A percentile compares a stretch with the other conserved stretches of the same genome.
phyloP scores from a whole-genome alignment of 2,113 vertebrate species.

The Cnemophilus loriae region DNA sequence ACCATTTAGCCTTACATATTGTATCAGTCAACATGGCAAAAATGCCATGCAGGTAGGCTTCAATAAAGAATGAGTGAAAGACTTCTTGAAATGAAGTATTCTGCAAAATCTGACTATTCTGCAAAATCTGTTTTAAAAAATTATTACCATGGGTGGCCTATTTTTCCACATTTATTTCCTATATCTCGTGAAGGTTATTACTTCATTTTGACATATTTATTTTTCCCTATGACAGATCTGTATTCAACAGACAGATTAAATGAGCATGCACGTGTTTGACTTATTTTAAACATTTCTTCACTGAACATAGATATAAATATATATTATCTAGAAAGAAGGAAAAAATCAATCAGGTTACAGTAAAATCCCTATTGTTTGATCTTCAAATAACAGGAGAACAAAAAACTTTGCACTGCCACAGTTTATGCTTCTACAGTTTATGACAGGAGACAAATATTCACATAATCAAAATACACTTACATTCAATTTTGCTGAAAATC shows the following conservation, averaged over 20 bases:
- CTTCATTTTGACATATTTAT: not conserved
- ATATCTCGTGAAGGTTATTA: not conserved
- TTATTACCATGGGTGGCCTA: not conserved
- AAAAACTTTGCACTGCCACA: not conserved
- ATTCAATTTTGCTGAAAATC: not conserved
- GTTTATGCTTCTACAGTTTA: not conserved
- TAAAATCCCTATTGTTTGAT: not conserved
- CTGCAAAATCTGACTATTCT: not conserved
- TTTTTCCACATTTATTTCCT: not conserved
- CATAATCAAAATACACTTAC: not conserved
- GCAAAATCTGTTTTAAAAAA: not conserved
- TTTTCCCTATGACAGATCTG: not conserved
- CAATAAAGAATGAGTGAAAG: not conserved
- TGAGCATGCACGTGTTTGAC: not conserved
- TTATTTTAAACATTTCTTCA: not conserved
- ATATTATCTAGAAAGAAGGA: not conserved
- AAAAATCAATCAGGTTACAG: not conserved
- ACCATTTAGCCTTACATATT: not conserved
- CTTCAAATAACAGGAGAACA: not conserved
- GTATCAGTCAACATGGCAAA: not conserved
- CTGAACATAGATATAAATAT: not conserved
- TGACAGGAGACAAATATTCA: not conserved
- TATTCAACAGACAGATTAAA: not conserved
- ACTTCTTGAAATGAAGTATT: not conserved
- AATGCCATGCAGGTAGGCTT: not conserved